Evolutionary conservation across 2,888 invertebrate species (phyloP).

Genomic region (Lasioglossum morio): DNA sequence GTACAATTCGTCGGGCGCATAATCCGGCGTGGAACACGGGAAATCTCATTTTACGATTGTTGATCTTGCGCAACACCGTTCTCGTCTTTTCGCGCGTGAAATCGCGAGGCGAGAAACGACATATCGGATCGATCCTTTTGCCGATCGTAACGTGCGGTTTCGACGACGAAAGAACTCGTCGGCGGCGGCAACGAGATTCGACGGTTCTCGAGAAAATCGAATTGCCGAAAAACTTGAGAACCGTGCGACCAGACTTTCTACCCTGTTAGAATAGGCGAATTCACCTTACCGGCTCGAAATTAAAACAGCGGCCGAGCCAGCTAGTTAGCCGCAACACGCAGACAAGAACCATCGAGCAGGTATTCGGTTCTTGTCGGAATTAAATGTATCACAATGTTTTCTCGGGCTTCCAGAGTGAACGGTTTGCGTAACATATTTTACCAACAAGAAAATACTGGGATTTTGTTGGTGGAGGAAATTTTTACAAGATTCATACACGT

Average conservation of each 20-base stretch:
- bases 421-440: not conserved
- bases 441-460: not conserved
- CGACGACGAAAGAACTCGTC: not conserved
- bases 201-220: not conserved
- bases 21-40: conserved; percentile 2
- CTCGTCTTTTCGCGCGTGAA: conserved; percentile 22
- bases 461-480: not conserved
- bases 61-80: conserved; percentile 31
- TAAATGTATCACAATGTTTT: conserved; percentile 8
- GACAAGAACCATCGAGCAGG: not conserved
- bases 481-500: not conserved
- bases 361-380: conserved; percentile 8
- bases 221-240: not conserved
- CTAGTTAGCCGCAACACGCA: not conserved
- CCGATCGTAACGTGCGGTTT: conserved; percentile 3
- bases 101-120: conserved; percentile 34
- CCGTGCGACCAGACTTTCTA: conserved; percentile 7
- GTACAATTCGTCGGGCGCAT: not conserved
- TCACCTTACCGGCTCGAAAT: not conserved
- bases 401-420: not conserved
- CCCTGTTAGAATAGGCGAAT: not conserved
- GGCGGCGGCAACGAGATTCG: not conserved
- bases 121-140: conserved; percentile 24
- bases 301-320: not conserved
- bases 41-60: conserved; percentile 32